Evolutionary conservation across 2,888 invertebrate species (phyloP).

Genomic region (Selenia dentaria): DNA sequence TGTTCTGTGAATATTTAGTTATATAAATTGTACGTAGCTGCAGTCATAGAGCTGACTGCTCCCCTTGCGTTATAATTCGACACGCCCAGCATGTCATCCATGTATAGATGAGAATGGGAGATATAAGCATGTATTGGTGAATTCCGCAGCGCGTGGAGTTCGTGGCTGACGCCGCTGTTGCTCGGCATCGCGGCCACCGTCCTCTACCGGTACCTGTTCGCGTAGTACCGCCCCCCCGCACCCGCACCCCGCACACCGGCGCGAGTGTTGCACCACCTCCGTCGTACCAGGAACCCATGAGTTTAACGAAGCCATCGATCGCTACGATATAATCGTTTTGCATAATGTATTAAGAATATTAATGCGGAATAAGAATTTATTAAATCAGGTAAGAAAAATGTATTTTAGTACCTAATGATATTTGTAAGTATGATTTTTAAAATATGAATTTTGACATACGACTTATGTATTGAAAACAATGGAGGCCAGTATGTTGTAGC

Average conservation of each 20-base stretch:
- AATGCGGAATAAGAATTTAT: constrained; percentile 5
- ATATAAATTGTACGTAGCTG: no score
- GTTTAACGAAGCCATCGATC: background rate
- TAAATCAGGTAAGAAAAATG: background rate
- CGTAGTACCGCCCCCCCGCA: constrained; percentile 52
- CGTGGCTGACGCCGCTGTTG: constrained; percentile 88
- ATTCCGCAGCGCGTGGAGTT: constrained; percentile 73
- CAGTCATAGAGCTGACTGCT: no score
- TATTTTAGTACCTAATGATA: background rate
- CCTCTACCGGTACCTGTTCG: constrained; percentile 88
- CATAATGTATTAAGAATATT: background rate
- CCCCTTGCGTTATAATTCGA: no score
- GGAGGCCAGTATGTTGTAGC: no score
- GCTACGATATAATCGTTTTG: background rate
- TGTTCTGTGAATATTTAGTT: no score
- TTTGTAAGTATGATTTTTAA: no score
- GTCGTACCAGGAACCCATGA: no score
- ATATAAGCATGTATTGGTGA: constrained; percentile 24
- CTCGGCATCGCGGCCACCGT: constrained; percentile 88
- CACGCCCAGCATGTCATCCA: no score
- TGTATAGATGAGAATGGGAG: no score
- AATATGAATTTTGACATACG: no score
- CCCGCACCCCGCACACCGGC: background rate
- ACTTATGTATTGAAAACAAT: no score
- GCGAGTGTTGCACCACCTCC: background rate